These are phyloP conservation scores for Dusona sp. DNA, from an alignment of 2,888 invertebrate genomes.

Conservation along the genomic window DNA sequence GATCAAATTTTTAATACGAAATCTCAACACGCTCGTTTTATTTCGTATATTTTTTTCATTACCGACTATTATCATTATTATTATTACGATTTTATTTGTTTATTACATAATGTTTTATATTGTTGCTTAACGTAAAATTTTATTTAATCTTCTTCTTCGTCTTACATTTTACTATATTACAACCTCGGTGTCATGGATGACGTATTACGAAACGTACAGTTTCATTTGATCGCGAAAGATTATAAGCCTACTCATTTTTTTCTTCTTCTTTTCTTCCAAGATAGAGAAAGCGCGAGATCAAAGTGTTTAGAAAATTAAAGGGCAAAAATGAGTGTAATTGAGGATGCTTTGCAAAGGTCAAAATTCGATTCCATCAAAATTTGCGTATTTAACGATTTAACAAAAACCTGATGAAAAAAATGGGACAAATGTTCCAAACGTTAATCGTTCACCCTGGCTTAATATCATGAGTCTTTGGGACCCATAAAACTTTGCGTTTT, in stretches of 20 bases:
- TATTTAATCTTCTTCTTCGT: slow-evolving; percentile 8
- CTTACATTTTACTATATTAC: slow-evolving; percentile 63
- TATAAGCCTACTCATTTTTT: slow-evolving; percentile 15
- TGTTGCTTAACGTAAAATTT: slow-evolving; percentile 42
- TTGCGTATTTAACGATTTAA: neutral
- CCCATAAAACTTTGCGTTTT: neutral
- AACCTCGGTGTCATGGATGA: slow-evolving; percentile 61
- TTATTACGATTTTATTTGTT: slow-evolving; percentile 28
- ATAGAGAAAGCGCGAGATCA: slow-evolving; percentile 40
- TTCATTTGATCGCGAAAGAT: slow-evolving; percentile 41
- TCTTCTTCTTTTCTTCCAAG: slow-evolving; percentile 7
- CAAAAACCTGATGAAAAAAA: slow-evolving; percentile 12
- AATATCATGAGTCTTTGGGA: too few relatives aligned
- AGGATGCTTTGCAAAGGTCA: neutral
- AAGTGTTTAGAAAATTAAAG: slow-evolving; percentile 34
- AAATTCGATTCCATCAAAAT: neutral
- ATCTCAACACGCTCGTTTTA: slow-evolving; percentile 33
- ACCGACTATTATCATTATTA: slow-evolving; percentile 9
- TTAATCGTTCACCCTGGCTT: too few relatives aligned
- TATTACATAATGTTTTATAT: slow-evolving; percentile 19
- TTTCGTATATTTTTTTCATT: slow-evolving; percentile 23
- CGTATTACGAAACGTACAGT: slow-evolving; percentile 43
- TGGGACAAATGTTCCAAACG: neutral
- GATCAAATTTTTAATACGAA: slow-evolving; percentile 43
- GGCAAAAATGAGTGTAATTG: neutral